These are phyloP conservation scores for Vimba vimba DNA, from an alignment of 2,113 vertebrate genomes.

Conservation along the genomic window DNA sequence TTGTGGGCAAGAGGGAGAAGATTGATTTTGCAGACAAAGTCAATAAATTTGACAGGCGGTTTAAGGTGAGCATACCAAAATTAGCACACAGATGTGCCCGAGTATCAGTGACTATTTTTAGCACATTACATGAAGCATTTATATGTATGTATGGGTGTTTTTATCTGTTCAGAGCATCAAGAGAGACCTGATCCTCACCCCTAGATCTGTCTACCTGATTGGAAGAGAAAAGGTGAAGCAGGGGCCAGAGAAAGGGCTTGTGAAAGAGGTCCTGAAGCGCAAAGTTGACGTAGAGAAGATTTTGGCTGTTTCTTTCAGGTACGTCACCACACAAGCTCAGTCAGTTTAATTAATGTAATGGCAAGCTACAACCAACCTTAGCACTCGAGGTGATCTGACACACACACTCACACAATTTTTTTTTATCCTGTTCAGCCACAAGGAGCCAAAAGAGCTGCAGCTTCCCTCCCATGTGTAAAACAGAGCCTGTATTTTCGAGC, in stretches of 20 bases:
- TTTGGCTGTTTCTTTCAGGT: constrained; percentile 92
- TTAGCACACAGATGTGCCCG: neutral
- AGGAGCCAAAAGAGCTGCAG: neutral
- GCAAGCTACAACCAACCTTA: neutral
- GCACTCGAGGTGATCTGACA: no score
- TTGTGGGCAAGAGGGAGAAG: constrained; percentile 93
- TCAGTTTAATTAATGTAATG: neutral
- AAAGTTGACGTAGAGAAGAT: constrained; percentile 90
- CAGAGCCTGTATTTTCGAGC: neutral
- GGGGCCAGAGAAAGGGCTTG: constrained; percentile 91
- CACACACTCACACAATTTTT: no score
- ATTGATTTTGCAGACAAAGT: constrained; percentile 94
- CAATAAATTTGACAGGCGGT: constrained; percentile 92
- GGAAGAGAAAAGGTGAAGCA: constrained; percentile 95
- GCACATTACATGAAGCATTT: neutral
- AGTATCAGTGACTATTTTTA: constrained; percentile 1
- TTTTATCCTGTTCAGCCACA: neutral
- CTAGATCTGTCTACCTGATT: constrained; percentile 92
- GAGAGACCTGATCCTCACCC: constrained; percentile 92
- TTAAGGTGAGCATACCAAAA: constrained; percentile 82
- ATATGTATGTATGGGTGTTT: constrained; percentile 5
- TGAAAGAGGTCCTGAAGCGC: constrained; percentile 93
- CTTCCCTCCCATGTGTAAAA: neutral
- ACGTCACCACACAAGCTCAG: neutral
- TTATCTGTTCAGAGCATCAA: constrained; percentile 82